Conservation (phyloP, 2,888 invertebrate species). For the Apamea crenata region DNA sequence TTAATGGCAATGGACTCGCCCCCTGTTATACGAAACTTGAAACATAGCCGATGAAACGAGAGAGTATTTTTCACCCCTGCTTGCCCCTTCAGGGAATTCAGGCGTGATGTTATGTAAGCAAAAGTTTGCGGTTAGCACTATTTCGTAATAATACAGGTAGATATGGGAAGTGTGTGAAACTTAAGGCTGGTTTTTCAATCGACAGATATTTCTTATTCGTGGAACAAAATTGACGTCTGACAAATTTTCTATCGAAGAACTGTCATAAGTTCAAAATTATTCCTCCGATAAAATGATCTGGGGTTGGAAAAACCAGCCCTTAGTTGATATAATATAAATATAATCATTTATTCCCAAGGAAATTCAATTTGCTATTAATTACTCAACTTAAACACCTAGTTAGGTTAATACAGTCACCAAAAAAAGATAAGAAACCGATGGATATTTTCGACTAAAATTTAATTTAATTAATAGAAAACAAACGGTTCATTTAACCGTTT, state of each 20-base stretch:
- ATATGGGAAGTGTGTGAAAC: neutral
- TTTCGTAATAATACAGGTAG: neutral
- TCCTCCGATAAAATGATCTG: too few species aligned
- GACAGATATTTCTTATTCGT: too few species aligned
- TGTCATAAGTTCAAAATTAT: too few species aligned
- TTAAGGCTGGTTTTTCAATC: too few species aligned
- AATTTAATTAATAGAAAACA: too few species aligned
- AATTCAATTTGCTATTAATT: neutral
- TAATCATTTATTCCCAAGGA: neutral
- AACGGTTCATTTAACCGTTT: too few species aligned
- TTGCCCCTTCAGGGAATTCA: neutral
- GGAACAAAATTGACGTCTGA: too few species aligned
- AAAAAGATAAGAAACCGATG: too few species aligned
- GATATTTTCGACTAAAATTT: too few species aligned
- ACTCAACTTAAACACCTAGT: neutral
- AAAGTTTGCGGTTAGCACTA: neutral
- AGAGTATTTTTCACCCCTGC: constrained; percentile 27
- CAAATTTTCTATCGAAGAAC: too few species aligned
- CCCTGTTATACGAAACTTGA: constrained; percentile 31
- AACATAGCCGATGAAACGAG: constrained; percentile 1
- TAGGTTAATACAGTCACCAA: too few species aligned
- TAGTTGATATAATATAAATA: neutral
- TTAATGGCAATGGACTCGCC: constrained; percentile 37
- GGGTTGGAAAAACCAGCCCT: too few species aligned
- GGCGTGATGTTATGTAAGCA: neutral